Base-by-base conservation (phyloP, 2,113 vertebrate species). In the Cathartes aura region DNA sequence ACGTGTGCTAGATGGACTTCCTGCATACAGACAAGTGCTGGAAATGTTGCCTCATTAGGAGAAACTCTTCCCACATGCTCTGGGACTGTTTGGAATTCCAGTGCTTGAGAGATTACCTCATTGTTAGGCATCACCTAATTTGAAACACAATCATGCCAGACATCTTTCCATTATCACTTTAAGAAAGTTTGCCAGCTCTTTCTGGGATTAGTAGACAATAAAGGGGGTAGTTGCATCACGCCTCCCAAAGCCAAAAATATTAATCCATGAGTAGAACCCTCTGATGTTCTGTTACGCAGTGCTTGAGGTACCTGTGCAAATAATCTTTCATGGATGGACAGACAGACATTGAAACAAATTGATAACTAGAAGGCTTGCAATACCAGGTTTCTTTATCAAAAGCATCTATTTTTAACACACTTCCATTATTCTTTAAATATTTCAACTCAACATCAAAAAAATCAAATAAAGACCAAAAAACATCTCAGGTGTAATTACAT, bases 61-160 rank as follows among this genome's bases (percentile, higher is more conserved):
- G 30, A 47, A 90, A 79, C 38, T 92, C 72, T 81, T 78, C 83
- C 68, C 80, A 81, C 43, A 32, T 60, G 75, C 72, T 84, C 80
- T 89, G 80, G 68, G 72, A 79, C 90, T 89, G 48, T 81, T 95
- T 81, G 86, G 90, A 92, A 96, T 95, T 91, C 87, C 76, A 84
- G 56, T 17, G 43, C 68, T 92, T n/a, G 10, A 56, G 52, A 84
- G 84, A 84, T 92, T 43, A 96, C 72, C 48, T 93, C 90, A 95
- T 36, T 60, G 50, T 78, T 68, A 84, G 76, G 60, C 80, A 94
- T 82, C 90, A 89, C 72, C 82, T 95, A 93, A 94, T 96, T 47
- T 86, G 80, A 94, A 96, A 94, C 38, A 83, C 67, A 81, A 36
- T 89, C 82, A 52, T 42, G 71, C 22, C 56, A 34, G 6, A 94